These are phyloP conservation scores for Ips typographus DNA, from an alignment of 1,140 invertebrate species.

Conservation along the genomic window DNA sequence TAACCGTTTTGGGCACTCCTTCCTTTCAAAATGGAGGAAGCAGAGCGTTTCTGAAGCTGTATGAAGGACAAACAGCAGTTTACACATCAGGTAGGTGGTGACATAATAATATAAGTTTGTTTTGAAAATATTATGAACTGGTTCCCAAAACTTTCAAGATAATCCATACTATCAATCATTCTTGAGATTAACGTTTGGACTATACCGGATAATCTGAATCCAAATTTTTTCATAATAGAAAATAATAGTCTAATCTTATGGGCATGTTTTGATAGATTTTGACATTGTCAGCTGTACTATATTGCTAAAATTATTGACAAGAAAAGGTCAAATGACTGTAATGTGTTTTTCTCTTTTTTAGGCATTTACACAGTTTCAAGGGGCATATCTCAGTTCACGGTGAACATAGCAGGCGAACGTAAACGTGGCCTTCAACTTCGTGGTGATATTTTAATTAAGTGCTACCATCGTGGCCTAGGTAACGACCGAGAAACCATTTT, in stretches of 20 bases:
- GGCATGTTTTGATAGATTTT: no score
- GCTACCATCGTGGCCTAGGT: slow-evolving; percentile 69
- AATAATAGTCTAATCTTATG: no score
- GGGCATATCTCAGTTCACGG: slow-evolving; percentile 66
- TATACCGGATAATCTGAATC: no score
- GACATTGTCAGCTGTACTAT: no score
- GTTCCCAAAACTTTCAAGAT: neutral
- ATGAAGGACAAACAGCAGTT: slow-evolving; percentile 83
- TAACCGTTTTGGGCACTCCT: slow-evolving; percentile 82
- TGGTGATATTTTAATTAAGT: slow-evolving; percentile 88
- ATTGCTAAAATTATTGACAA: no score
- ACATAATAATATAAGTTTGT: no score
- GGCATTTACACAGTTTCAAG: slow-evolving; percentile 71
- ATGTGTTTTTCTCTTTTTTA: slow-evolving; percentile 39
- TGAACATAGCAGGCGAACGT: slow-evolving; percentile 66
- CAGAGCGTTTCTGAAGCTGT: slow-evolving; percentile 78
- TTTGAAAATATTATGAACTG: neutral
- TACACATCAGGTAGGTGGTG: slow-evolving; percentile 70
- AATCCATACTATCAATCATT: no score
- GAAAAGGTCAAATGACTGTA: no score
- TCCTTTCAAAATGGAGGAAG: slow-evolving; percentile 74
- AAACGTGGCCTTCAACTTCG: slow-evolving; percentile 70
- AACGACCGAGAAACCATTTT: slow-evolving; percentile 66
- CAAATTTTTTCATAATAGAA: no score
- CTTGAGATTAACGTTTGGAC: no score